These are phyloP conservation scores for Drosophila cracens DNA, from an alignment of 2,888 invertebrate species.

Conservation along the genomic window DNA sequence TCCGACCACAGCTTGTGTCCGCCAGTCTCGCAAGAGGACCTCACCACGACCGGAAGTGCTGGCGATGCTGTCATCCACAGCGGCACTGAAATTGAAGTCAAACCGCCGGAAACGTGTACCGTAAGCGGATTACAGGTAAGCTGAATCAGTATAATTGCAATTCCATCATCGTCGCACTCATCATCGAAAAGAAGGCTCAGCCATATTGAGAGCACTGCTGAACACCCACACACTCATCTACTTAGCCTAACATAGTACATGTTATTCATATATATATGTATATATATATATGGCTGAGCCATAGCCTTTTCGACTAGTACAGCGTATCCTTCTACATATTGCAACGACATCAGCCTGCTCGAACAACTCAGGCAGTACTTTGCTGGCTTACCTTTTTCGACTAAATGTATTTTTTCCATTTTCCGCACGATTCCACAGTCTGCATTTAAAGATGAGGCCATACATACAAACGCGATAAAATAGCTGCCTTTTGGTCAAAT, in stretches of 20 bases:
- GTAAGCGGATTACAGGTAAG: constrained; percentile 90
- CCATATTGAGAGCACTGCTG: constrained; percentile 29
- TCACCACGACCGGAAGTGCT: constrained; percentile 77
- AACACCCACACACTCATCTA: constrained; percentile 12
- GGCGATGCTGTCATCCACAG: constrained; percentile 83
- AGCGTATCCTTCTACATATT: constrained; percentile 31
- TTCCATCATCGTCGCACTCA: constrained; percentile 69
- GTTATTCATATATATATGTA: constrained; percentile 2
- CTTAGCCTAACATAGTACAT: constrained; percentile 1
- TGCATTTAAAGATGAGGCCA: constrained; percentile 65
- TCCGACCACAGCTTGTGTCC: constrained; percentile 84
- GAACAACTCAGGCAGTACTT: constrained; percentile 15
- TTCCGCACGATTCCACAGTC: constrained; percentile 74
- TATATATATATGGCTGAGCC: constrained; percentile 2
- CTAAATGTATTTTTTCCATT: constrained; percentile 68
- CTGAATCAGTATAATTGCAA: constrained; percentile 77
- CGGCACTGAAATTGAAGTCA: constrained; percentile 87
- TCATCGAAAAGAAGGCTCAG: constrained; percentile 53
- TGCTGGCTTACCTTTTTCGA: constrained; percentile 52
- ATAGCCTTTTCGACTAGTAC: not conserved
- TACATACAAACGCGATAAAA: constrained; percentile 46
- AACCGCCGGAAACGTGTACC: constrained; percentile 85
- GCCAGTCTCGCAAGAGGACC: constrained; percentile 82
- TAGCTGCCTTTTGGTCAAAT: constrained; percentile 43
- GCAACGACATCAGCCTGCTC: constrained; percentile 28